Base-by-base conservation (phyloP, 2,888 invertebrate species). In the Gnatocerus cornutus region DNA sequence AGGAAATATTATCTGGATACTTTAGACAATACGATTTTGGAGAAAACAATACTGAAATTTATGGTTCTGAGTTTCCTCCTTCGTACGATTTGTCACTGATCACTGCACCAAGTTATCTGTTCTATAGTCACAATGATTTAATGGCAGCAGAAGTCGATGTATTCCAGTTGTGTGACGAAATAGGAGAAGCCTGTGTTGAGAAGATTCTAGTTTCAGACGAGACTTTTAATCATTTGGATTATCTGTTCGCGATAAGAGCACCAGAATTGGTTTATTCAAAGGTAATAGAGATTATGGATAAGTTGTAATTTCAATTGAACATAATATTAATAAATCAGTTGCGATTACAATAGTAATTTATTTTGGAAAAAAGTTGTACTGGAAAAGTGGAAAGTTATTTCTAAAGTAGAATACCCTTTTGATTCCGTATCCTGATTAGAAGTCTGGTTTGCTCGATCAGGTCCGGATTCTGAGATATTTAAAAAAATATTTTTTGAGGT, bases 11-110 rank as follows among this genome's bases (percentile, higher is more conserved):
- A 9, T 41, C 74, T 1, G 74, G 73, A 4, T 50, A 75, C 33
- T 76, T 80, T 41, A 82, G 88, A n/a, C 87, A 89, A 69, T 91
- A 87, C 75, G 89, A 91, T 79, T 85, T 87, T 69, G 90, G 90
- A 1, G 73, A 76, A 1, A 58, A 58, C 16, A 83, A 80, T 71
- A 41, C 76, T 52, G 58, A 50, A 5, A 73, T 64, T 30, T 87
- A 86, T 73, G 82, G 81, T 12, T 71, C 76, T 9, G 56, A 76
- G 0, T 62, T 64, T 0, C 87, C 87, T 9, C 87, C 87, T n/a
- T n/a, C n/a, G n/a, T n/a, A n/a, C n/a, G n/a, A n/a, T n/a, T n/a
- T n/a, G n/a, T 71, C 76, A 1, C 83, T 82, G 62, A 78, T 87
- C 13, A 85, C 83, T 9, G 79, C 84, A 1, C 86, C 86, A 0